Conservation (phyloP, 2,113 vertebrate species). For the Corydoras sp. region DNA sequence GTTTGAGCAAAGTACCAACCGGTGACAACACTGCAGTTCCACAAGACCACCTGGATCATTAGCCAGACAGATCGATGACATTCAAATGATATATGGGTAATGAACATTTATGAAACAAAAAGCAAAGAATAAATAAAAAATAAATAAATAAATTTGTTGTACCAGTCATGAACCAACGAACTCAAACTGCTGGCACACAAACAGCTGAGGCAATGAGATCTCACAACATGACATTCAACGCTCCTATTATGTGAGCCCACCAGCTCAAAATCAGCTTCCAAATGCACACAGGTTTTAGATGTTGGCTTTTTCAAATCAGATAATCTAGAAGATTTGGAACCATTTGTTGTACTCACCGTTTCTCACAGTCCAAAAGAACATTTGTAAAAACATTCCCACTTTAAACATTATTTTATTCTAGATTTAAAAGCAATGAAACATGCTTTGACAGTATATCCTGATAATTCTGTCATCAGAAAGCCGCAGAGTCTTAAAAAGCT, state of each 20-base stretch:
- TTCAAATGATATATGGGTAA: conserved; percentile 17
- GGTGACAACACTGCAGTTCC: conserved; percentile 3
- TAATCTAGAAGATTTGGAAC: background rate
- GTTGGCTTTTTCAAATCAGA: background rate
- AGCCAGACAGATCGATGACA: conserved; percentile 16
- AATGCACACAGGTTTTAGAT: conserved; percentile 14
- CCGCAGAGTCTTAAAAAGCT: too few relatives aligned
- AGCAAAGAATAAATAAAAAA: too few relatives aligned
- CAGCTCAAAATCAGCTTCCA: conserved; percentile 1
- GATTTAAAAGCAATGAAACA: background rate
- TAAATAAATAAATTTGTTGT: conserved; percentile 1
- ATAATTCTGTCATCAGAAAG: background rate
- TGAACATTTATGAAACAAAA: conserved; percentile 7
- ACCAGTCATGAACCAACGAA: conserved; percentile 4
- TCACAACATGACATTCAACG: conserved; percentile 20
- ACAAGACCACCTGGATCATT: conserved; percentile 10
- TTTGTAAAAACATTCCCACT: too few relatives aligned
- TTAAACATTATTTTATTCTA: background rate
- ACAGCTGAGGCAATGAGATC: background rate
- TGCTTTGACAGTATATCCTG: too few relatives aligned
- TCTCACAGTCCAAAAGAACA: background rate
- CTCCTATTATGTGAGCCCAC: background rate
- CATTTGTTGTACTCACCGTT: background rate
- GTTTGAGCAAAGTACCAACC: conserved; percentile 10
- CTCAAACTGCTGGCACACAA: background rate